These are phyloP conservation scores for Tethya wilhelma DNA, from an alignment of 37 sponge, comb jelly and placozoan species.

Conservation along the genomic window DNA sequence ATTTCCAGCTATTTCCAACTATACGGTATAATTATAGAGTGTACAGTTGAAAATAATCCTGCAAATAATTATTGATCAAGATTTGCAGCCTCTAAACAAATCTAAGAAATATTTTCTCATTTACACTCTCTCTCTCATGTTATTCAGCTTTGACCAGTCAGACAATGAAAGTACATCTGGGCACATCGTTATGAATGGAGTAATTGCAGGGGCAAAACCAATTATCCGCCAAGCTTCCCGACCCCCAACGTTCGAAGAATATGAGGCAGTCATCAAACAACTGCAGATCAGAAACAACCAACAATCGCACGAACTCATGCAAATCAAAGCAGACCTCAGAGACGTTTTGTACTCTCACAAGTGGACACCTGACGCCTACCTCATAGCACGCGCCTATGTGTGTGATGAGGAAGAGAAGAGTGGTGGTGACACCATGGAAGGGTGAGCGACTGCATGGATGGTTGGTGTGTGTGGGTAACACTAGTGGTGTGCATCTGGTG, in stretches of 20 bases:
- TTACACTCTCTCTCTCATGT: neutral
- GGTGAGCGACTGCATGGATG: neutral
- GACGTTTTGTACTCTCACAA: conserved; percentile 84
- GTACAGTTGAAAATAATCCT: too few relatives aligned
- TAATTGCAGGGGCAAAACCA: neutral
- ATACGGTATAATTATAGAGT: too few relatives aligned
- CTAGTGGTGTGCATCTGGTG: too few relatives aligned
- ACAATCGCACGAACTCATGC: conserved; percentile 71
- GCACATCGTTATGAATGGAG: neutral
- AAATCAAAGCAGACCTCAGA: conserved; percentile 75
- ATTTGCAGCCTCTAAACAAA: too few relatives aligned
- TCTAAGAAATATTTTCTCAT: too few relatives aligned
- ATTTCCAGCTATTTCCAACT: too few relatives aligned
- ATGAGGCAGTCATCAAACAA: conserved; percentile 60
- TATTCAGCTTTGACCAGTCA: neutral
- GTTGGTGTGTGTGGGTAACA: too few relatives aligned
- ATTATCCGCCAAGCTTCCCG: neutral
- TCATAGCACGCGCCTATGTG: conserved; percentile 80
- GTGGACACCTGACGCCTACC: conserved; percentile 90
- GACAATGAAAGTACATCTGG: neutral
- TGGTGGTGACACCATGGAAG: neutral
- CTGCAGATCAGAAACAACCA: conserved; percentile 52
- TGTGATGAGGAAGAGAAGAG: conserved; percentile 9
- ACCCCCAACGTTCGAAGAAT: conserved; percentile 64
- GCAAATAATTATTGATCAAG: too few relatives aligned